Base-by-base conservation (phyloP, 2,797 vertebrate genomes). In the Macrochelys suwanniensis region DNA sequence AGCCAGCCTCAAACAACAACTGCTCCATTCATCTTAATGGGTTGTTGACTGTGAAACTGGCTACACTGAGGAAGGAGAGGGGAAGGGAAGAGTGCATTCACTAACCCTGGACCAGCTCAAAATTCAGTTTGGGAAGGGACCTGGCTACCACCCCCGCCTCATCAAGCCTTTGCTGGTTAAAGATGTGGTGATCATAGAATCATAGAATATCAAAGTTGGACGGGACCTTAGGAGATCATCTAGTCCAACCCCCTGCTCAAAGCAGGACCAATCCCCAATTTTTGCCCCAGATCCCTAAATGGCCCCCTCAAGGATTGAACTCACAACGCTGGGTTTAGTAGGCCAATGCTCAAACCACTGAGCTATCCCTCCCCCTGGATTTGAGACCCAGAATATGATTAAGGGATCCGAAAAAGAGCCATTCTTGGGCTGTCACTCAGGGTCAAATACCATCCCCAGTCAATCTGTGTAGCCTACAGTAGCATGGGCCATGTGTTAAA, bases 41-140 rank as follows among this genome's bases (percentile, higher is more conserved):
- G 11, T 0, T 0, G 45, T 79, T 78, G 21, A 23, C 37, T 81
- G 74, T 71, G 84, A 89, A 89, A 8, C 84, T 0, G 1, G n/a
- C 80, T 81, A 19, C 13, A 7, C 6, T 26, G 37, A 51, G 1
- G 82, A 54, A 33, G 33, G 10, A 2, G 9, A 17, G 71, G 50
- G 1, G 8, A 17, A 37, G 16, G 17, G 15, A 65, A 84, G 68
- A 82, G 25, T 10, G 31, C 1, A 0, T 7, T 76, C n/a, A 37
- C 15, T 8, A 1, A 0, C 10, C 33, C 31, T 42, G 49, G 57
- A 71, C 3, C 56, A 49, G 11, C 47, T 59, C 88, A 26, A 3
- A 68, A 68, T 33, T 21, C n/a, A 37, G 71, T 76, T 76, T 49
- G 74, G 45, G 26, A 61, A 4, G 45, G 42, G 13, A 26, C 45